Evolutionary conservation across 2,113 vertebrate genomes (phyloP).

Genomic region (Paramormyrops kingsleyae): DNA sequence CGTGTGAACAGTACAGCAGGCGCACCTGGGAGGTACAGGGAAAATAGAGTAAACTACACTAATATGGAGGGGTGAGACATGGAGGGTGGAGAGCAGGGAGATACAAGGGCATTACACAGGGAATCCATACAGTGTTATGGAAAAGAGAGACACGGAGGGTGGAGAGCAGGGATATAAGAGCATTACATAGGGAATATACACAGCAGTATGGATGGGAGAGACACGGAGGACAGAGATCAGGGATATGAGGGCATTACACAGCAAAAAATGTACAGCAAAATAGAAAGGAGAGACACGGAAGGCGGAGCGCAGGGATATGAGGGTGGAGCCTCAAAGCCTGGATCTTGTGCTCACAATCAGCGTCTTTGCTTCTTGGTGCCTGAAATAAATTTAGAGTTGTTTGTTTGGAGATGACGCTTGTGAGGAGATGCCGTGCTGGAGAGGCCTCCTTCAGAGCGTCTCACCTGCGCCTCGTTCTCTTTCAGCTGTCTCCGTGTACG

Average conservation of each 20-base stretch:
- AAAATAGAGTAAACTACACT: background rate
- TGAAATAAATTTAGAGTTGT: background rate
- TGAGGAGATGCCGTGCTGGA: background rate
- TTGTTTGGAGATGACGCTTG: background rate
- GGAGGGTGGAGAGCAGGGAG: background rate
- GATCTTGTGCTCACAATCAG: background rate
- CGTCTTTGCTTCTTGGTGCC: background rate
- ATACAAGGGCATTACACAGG: background rate
- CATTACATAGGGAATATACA: background rate
- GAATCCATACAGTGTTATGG: background rate
- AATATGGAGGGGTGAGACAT: background rate
- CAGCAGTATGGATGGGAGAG: background rate
- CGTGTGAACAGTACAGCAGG: conserved; percentile 83
- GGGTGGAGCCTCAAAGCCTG: background rate
- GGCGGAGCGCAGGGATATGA: background rate
- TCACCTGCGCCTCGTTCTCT: conserved; percentile 80
- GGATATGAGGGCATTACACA: background rate
- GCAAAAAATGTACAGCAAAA: background rate
- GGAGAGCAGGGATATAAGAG: no score
- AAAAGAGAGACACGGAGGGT: no score
- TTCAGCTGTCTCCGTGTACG: conserved; percentile 72
- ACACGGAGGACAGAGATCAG: background rate
- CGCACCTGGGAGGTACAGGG: conserved; percentile 58
- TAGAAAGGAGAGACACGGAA: background rate
- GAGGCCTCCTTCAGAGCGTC: background rate